Percentiles rank a stretch among this genome's conserved stretches.
Conservation (phyloP, 2,113 vertebrate genomes). For the Raphicerus campestris region DNA sequence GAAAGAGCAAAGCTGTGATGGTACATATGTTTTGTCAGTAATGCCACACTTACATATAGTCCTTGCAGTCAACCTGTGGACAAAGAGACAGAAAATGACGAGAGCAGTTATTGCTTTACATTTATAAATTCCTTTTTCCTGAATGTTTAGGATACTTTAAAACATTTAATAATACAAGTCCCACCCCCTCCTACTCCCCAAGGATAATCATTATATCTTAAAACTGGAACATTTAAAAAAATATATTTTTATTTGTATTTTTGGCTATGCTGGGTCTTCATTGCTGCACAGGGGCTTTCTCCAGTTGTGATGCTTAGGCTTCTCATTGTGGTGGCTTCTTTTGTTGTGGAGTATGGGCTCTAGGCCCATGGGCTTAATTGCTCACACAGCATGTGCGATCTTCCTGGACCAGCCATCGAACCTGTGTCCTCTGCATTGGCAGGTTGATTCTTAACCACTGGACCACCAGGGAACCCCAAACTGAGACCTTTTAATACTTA, state of each 20-base stretch:
- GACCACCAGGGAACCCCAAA: neutral
- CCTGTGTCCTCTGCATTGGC: neutral
- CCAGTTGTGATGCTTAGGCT: neutral
- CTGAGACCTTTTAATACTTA: neutral
- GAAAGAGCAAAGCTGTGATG: neutral
- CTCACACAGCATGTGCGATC: neutral
- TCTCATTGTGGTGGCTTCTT: neutral
- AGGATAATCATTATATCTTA: neutral
- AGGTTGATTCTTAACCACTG: neutral
- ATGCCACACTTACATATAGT: neutral
- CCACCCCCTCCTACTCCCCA: neutral
- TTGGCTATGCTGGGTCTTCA: neutral
- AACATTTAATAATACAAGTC: neutral
- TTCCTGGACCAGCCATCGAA: neutral
- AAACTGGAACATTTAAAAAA: neutral
- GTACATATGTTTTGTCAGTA: neutral
- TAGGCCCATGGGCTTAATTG: neutral
- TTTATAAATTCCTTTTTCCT: slow-evolving; percentile 4
- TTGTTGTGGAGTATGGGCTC: neutral
- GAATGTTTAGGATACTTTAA: neutral
- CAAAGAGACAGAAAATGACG: neutral
- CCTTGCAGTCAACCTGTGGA: neutral
- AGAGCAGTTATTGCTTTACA: neutral
- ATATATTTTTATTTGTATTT: neutral
- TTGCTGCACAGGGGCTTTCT: neutral